Conservation (phyloP, 2,797 vertebrate genomes). For the Coendou prehensilis region DNA sequence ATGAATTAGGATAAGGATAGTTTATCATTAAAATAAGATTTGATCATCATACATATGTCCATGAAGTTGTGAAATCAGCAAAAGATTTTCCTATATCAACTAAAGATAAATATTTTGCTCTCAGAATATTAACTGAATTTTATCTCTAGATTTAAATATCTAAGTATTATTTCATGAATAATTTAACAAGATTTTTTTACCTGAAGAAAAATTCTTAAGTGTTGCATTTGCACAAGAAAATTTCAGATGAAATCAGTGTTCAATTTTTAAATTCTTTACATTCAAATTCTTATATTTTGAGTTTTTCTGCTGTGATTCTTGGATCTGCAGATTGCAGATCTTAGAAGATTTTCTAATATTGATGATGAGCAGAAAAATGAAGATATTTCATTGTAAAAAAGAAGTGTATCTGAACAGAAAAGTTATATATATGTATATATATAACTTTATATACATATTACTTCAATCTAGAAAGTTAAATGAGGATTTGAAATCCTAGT, state of each 20-base stretch:
- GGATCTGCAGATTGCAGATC: background rate
- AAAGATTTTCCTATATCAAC: background rate
- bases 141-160: background rate
- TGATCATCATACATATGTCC: background rate
- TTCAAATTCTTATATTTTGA: slow-evolving; percentile 26
- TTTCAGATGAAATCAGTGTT: slow-evolving; percentile 16
- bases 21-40: background rate
- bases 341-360: background rate
- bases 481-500: background rate
- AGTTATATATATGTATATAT: background rate
- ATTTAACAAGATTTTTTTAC: background rate
- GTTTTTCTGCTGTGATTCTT: background rate
- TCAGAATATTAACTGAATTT: slow-evolving; percentile 9
- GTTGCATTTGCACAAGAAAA: background rate
- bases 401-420: background rate
- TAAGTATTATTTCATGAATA: background rate
- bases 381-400: background rate
- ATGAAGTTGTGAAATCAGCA: background rate
- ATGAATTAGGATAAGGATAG: background rate
- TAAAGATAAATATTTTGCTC: background rate
- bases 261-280: slow-evolving; percentile 17
- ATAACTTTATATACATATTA: background rate
- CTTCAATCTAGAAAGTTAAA: background rate
- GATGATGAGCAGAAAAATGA: background rate
- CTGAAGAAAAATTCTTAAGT: background rate